Percentiles rank a stretch among this genome's conserved stretches.
These are phyloP conservation scores for Oncorhynchus kisutch DNA, from an alignment of 2,113 vertebrate species.

Conservation along the genomic window DNA sequence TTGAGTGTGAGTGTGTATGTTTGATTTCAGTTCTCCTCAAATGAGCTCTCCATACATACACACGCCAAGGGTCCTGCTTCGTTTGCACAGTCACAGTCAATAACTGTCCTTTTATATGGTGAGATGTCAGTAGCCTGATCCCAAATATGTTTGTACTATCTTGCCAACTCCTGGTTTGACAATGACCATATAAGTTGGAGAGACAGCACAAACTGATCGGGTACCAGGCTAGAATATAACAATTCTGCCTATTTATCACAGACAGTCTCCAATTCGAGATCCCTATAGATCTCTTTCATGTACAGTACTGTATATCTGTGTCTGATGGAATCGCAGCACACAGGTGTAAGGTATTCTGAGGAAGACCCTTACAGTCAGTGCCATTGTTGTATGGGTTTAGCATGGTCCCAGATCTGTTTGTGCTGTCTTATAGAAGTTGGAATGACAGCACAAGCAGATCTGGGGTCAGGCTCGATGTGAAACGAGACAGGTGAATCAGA, in stretches of 20 bases:
- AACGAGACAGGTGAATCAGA: constrained; percentile 7
- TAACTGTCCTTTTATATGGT: constrained; percentile 28
- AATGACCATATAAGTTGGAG: too few relatives aligned
- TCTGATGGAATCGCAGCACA: constrained; percentile 1
- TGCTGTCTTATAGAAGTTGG: constrained; percentile 13
- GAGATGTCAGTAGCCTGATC: background rate
- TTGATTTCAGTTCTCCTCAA: constrained; percentile 43
- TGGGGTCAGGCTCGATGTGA: constrained; percentile 24
- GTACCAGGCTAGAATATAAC: background rate
- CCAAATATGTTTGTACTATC: constrained; percentile 12
- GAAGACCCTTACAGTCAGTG: background rate
- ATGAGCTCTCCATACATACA: constrained; percentile 28
- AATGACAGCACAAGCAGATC: too few relatives aligned
- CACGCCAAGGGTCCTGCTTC: constrained; percentile 50
- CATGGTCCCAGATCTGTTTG: background rate
- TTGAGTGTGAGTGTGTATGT: constrained; percentile 40
- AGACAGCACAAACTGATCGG: too few relatives aligned
- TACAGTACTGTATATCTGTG: constrained; percentile 1
- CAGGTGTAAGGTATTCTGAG: constrained; percentile 21
- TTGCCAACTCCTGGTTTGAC: too few relatives aligned
- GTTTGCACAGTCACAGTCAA: constrained; percentile 61
- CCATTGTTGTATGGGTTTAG: background rate
- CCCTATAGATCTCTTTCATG: constrained; percentile 19
- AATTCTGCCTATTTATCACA: too few relatives aligned
- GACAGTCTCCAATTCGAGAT: background rate